These are phyloP conservation scores for Tragelaphus imberbis DNA, from an alignment of 2,113 vertebrate genomes.

Conservation along the genomic window DNA sequence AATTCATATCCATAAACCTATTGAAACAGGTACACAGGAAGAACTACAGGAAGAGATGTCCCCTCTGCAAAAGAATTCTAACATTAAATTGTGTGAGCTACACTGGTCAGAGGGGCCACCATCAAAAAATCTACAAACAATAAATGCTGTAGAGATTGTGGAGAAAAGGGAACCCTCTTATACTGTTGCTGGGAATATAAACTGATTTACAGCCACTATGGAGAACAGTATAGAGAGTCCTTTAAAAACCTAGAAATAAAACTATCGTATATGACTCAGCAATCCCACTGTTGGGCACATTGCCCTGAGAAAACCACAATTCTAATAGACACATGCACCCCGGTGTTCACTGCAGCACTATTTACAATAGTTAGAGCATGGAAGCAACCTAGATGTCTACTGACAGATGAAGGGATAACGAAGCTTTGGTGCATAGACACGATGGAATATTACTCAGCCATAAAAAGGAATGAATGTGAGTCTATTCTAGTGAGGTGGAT, in stretches of 20 bases:
- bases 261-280: neutral
- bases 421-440: neutral
- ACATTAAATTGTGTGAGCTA: slow-evolving; percentile 22
- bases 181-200: neutral
- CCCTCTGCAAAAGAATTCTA: neutral
- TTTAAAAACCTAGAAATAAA: neutral
- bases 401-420: neutral
- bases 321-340: neutral
- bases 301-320: neutral
- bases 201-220: neutral
- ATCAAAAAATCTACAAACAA: neutral
- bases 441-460: neutral
- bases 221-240: neutral
- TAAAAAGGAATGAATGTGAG: neutral
- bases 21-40: slow-evolving; percentile 62
- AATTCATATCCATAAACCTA: slow-evolving; percentile 23
- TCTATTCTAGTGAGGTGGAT: neutral
- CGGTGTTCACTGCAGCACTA: neutral
- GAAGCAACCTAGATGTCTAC: neutral
- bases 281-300: neutral
- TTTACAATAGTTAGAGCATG: neutral
- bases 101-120: neutral
- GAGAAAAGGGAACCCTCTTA: neutral
- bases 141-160: neutral
- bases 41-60: slow-evolving; percentile 20